Evolutionary conservation across 2,888 invertebrate genomes (phyloP), one percentile per base, ranked within the genome.

Genomic region (Plagiodera versicolora): DNA sequence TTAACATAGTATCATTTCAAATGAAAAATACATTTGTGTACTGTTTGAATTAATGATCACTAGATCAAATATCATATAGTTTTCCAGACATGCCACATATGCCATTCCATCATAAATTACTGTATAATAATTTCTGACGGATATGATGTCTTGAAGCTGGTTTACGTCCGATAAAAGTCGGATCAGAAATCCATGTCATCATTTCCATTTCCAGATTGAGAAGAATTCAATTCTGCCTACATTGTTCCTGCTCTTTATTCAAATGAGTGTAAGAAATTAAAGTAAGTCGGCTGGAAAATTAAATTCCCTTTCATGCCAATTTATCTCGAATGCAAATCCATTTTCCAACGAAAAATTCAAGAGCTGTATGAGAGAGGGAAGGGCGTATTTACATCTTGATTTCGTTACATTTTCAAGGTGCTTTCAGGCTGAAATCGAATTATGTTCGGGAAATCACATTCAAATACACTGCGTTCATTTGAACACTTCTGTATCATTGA

Each of bases 271-370:
- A 58, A 57, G 58, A 61, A 60, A 61, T 60, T 57, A 47, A 30
- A 57, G 46, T 54, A 61, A 64, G 58, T 63, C 62, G 49, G 45
- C 58, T 52, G 55, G 61, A 65, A 62, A 67, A 67, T 67, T 67
- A 60, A 64, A 64, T 54, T 60, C 45, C 55, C 58, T 57, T 24
- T 63, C 63, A 58, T 61, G 57, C 60, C 51, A 39, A 53, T 58
- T 61, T 64, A 61, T 60, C 58, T 61, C 59, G 57, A 52, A 58
- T 61, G 63, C 53, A 32, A 55, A 59, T 62, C 56, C 60, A 60
- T 58, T 54, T 53, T 52, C 28, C 28, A 44, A 35, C 44, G 46
- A 54, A 51, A 59, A 59, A 59, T 46, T 35, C 54, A 54, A 59
- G 58, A 53, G 47, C 39, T 35, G 28, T 54, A 39, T 47, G 48